phyloP scores from a whole-genome alignment of 2,113 vertebrate species.

The Agelaius tricolor region DNA sequence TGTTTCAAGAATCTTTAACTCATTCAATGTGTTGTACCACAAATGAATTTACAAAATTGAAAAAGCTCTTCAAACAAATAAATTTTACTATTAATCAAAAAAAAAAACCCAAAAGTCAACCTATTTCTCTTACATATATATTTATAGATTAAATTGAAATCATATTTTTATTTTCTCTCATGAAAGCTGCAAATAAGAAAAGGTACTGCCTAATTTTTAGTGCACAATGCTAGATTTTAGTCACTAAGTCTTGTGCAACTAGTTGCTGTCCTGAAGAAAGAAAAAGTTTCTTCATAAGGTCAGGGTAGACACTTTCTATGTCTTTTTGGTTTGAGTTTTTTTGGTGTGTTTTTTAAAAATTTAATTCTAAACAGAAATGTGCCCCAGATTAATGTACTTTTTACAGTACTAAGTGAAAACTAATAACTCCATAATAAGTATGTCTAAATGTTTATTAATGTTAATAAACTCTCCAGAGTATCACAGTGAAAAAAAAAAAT shows the following conservation, averaged over 20 bases:
- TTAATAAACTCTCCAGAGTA: not conserved
- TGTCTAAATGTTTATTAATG: not conserved
- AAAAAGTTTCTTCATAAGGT: not conserved
- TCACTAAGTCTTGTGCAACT: not conserved
- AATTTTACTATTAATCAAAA: not conserved
- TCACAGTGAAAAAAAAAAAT: not conserved
- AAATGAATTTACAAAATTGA: not conserved
- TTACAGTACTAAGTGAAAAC: not conserved
- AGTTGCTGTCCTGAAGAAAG: not conserved
- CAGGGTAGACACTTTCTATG: not conserved
- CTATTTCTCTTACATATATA: not conserved
- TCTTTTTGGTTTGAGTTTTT: not conserved
- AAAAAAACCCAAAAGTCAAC: not conserved
- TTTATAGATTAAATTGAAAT: not conserved
- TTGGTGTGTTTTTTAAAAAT: not conserved
- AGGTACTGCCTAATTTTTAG: not conserved
- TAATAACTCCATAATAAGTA: not conserved
- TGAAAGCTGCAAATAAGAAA: not conserved
- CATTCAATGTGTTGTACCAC: not conserved
- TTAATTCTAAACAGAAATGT: not conserved
- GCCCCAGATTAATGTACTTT: not conserved
- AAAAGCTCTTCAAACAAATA: not conserved
- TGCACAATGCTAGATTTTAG: not conserved
- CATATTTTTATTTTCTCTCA: not conserved
- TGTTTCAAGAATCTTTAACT: not conserved